Conservation (phyloP, 1,140 invertebrate species). For the Drosophila athabasca region DNA sequence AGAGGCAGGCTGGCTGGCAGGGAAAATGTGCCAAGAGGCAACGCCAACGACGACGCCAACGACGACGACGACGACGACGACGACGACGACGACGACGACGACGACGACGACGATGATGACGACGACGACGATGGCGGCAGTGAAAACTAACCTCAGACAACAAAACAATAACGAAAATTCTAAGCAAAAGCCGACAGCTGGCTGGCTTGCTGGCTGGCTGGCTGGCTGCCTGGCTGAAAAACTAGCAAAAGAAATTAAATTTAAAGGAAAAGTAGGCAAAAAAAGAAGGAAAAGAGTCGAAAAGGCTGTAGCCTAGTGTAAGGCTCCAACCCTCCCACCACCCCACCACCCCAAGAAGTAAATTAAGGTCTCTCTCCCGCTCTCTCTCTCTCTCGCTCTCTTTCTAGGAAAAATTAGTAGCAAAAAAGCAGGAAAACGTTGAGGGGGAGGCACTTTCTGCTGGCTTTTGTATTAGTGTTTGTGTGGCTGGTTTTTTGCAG, state of each 20-base stretch:
- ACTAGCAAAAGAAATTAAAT: slow-evolving; percentile 81
- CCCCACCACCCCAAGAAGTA: slow-evolving; percentile 26
- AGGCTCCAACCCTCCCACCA: slow-evolving; percentile 18
- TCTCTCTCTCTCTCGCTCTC: background rate
- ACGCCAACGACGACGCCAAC: slow-evolving; percentile 15
- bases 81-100: slow-evolving; percentile 25
- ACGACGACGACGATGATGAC: slow-evolving; percentile 7
- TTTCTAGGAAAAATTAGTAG: slow-evolving; percentile 2
- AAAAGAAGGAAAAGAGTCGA: slow-evolving; percentile 15
- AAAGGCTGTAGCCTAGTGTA: slow-evolving; percentile 54
- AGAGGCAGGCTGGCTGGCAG: slow-evolving; percentile 44
- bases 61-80: slow-evolving; percentile 25
- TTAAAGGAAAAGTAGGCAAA: slow-evolving; percentile 56
- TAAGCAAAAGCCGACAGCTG: slow-evolving; percentile 63
- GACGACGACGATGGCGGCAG: slow-evolving; percentile 54
- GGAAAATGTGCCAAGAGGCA: slow-evolving; percentile 77
- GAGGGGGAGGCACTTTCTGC: slow-evolving; percentile 32
- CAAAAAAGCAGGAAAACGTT: slow-evolving; percentile 24
- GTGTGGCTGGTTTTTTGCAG: slow-evolving; percentile 1
- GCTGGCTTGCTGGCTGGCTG: slow-evolving; percentile 30
- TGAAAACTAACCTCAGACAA: slow-evolving; percentile 82
- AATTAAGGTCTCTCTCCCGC: slow-evolving; percentile 45
- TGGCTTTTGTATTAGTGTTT: slow-evolving; percentile 28
- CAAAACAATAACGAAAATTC: slow-evolving; percentile 81
- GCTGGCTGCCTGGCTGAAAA: slow-evolving; percentile 41